Conservation (phyloP, 2,888 invertebrate genomes). For the Xylophagus ater region DNA sequence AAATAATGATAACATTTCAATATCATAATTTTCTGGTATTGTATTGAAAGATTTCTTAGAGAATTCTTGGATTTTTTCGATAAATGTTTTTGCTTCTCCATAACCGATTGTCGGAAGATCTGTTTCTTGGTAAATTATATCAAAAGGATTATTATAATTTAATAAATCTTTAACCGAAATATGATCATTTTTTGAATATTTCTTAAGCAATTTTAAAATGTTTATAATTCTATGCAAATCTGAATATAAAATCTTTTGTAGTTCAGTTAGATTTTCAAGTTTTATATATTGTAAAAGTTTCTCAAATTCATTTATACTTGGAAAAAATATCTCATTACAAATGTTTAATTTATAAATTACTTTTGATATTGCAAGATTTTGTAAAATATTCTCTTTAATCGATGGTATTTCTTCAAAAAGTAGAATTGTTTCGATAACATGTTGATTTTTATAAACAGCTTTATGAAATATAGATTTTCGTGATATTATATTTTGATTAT, state of each 20-base stretch:
- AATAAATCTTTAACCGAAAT: conserved; percentile 1
- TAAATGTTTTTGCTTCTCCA: conserved; percentile 25
- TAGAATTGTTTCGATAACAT: not conserved
- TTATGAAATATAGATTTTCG: conserved; percentile 5
- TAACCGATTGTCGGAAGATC: conserved; percentile 20
- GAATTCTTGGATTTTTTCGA: conserved; percentile 25
- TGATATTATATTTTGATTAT: conserved; percentile 1
- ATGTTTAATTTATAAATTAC: conserved; percentile 7
- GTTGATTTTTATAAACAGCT: conserved; percentile 7
- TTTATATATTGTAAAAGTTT: not conserved
- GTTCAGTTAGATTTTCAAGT: not conserved
- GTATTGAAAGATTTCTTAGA: conserved; percentile 6
- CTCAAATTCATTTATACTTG: not conserved
- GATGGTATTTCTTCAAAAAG: not conserved
- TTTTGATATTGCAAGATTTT: conserved; percentile 4
- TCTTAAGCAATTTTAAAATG: conserved; percentile 8
- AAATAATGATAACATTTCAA: conserved; percentile 30
- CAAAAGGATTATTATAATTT: conserved; percentile 1
- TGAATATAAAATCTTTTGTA: conserved; percentile 7
- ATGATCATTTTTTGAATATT: conserved; percentile 2
- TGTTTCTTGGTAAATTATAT: conserved; percentile 15
- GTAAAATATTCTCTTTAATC: not conserved
- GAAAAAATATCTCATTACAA: conserved; percentile 1
- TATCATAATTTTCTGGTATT: conserved; percentile 25
- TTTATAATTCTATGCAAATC: conserved; percentile 7